Evolutionary conservation across 2,888 invertebrate species (phyloP), one percentile per base, ranked within the genome.

Genomic region (Drosophila testacea): DNA sequence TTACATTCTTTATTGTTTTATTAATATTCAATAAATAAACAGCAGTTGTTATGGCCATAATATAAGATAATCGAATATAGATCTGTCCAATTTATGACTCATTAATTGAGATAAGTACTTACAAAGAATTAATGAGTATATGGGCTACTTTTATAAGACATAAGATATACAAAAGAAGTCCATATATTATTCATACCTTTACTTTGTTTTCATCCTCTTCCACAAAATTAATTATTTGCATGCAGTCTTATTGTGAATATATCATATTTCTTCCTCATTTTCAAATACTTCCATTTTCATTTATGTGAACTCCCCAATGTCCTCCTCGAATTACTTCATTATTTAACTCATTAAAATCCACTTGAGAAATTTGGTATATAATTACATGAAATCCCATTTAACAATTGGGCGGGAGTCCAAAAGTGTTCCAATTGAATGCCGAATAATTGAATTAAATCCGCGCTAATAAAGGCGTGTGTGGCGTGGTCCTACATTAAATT

Each of bases 391-490:
- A 51, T 27, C 30, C 46, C 59, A 62, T 74, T 73, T 73, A 69
- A 60, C 60, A 74, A 69, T 74, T 54, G 63, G 51, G 34, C 57
- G 48, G 39, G 38, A 57, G 52, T 57, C n/a, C 11, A 55, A 62
- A 66, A 64, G 39, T 68, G 70, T 83, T 83, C 71, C 78, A 64
- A 68, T 81, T 74, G 79, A 80, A 61, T 78, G 79, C 48, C 47
- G 36, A 56, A 54, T 70, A 83, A 80, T 80, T 77, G 60, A 73
- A 83, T 80, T 73, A 81, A 77, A 66, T 32, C 52, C 44, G 32
- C 41, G 34, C 63, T 48, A 61, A 63, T 75, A 62, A 82, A 63
- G 66, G 73, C 48, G 42, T 59, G 28, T 16, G 62, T 65, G 55
- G 68, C 71, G 55, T 68, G 47, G 57, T 61, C 10, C 36, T 55